Evolutionary conservation across 2,113 vertebrate species (phyloP).

Genomic region (Pelecanus crispus): DNA sequence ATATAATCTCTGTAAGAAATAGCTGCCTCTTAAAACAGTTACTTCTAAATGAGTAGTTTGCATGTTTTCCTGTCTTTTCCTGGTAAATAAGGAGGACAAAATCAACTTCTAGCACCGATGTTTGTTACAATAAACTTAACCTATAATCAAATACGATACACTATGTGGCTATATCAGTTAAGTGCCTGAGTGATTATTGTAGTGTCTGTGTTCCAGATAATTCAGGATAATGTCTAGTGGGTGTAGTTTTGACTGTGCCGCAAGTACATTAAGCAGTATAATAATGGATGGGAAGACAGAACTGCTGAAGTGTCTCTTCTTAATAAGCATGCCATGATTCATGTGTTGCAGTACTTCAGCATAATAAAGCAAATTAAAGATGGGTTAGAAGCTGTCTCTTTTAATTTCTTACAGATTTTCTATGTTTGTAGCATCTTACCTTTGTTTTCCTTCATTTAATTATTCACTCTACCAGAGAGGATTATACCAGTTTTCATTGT

Average conservation of each 20-base stretch:
- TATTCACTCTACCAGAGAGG: background rate
- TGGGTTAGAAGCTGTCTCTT: background rate
- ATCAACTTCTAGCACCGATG: background rate
- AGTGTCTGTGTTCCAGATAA: background rate
- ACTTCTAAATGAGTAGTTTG: background rate
- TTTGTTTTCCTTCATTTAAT: background rate
- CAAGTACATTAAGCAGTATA: background rate
- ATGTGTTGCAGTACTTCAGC: background rate
- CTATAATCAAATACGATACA: background rate
- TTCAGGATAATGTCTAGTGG: background rate
- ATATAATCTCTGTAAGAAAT: background rate
- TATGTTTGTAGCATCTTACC: background rate
- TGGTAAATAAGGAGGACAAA: background rate
- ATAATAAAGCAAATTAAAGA: conserved; percentile 13
- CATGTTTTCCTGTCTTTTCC: background rate
- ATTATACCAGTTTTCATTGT: background rate
- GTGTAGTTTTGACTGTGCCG: background rate
- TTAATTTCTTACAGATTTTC: background rate
- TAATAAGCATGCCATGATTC: background rate
- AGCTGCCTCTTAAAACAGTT: background rate
- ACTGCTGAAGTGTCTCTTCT: background rate
- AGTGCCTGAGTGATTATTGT: background rate
- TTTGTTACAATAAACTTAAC: background rate
- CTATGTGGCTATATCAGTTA: background rate
- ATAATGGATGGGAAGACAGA: background rate